Evolutionary conservation across 2,888 invertebrate species (phyloP), one percentile per base, ranked within the genome.

Genomic region (Liodrosophila aerea): DNA sequence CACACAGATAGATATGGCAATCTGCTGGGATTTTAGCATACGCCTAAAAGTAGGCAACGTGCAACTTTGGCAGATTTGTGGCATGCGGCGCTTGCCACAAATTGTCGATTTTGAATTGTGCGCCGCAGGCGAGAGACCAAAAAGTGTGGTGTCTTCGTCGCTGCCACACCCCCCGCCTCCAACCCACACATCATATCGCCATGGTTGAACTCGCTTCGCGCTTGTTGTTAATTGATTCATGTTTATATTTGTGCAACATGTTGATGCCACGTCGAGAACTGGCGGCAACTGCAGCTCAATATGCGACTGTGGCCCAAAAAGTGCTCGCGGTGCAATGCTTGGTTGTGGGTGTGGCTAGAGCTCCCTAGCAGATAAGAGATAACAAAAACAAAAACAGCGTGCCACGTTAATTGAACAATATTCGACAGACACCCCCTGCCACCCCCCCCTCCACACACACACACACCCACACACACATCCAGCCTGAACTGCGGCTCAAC

Each of bases 171-270:
- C 22, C 22, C 22, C 22, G 22, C 5, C 5, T 22, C 22, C 22
- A 22, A 5, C 22, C 22, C 2, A 5, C 37, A 34, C 39, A 33
- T 22, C 37, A 4, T 22, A 2, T 22, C 22, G 2, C 5, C 22
- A 22, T 22, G 22, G 22, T 5, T 22, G 22, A 2, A 5, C 36
- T 43, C 31, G 16, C 4, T 18, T 18, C 30, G 56, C 58, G 49
- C 49, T 40, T 12, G 68, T 57, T 85, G 83, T 78, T 85, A 81
- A 81, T 81, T 81, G 81, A 81, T 81, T 81, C 85, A 85, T 81
- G 81, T 81, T 85, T 81, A 85, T 85, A 81, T 81, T 81, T 81
- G 80, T 85, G 81, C 85, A 81, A 85, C 85, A 81, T 85, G 83
- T 78, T 78, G 74, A 64, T 68, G 78, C 59, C 63, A 39, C 69